Percentiles rank a stretch among this genome's conserved stretches.
These are phyloP conservation scores for Carassius auratus DNA, from an alignment of 2,113 vertebrate genomes.

Conservation along the genomic window DNA sequence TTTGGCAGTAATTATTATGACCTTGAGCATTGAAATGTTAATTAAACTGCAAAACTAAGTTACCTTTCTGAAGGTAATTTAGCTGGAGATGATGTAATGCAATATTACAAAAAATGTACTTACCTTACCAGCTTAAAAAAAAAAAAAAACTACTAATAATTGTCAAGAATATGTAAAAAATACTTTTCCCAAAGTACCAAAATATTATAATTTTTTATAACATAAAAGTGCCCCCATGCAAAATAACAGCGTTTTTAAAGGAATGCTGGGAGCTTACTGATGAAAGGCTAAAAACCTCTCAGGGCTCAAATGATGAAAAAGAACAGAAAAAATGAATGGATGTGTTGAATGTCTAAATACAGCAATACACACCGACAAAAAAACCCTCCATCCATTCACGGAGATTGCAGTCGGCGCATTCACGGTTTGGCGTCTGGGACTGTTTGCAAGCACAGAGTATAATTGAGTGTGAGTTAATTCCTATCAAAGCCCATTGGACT, in stretches of 20 bases:
- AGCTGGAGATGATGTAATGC: neutral
- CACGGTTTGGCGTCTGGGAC: constrained; percentile 62
- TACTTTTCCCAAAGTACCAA: neutral
- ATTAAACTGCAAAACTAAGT: neutral
- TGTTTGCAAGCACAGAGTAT: constrained; percentile 68
- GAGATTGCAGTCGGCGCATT: constrained; percentile 66
- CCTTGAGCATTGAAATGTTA: neutral
- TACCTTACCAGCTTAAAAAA: neutral
- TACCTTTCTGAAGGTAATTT: neutral
- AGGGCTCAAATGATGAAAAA: neutral
- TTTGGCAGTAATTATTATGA: neutral
- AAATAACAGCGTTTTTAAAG: neutral
- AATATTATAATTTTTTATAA: neutral
- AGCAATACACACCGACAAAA: neutral
- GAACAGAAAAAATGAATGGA: constrained; percentile 43
- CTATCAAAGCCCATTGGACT: constrained; percentile 79
- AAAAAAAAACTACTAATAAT: neutral
- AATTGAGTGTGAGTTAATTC: constrained; percentile 76
- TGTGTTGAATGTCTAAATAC: constrained; percentile 43
- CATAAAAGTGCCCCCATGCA: neutral
- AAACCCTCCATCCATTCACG: constrained; percentile 48
- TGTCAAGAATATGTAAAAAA: neutral
- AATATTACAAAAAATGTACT: neutral
- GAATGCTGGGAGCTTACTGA: neutral
- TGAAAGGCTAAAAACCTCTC: neutral